These are phyloP conservation scores for Allacma fusca DNA, from an alignment of 2,888 invertebrate species.

Conservation along the genomic window DNA sequence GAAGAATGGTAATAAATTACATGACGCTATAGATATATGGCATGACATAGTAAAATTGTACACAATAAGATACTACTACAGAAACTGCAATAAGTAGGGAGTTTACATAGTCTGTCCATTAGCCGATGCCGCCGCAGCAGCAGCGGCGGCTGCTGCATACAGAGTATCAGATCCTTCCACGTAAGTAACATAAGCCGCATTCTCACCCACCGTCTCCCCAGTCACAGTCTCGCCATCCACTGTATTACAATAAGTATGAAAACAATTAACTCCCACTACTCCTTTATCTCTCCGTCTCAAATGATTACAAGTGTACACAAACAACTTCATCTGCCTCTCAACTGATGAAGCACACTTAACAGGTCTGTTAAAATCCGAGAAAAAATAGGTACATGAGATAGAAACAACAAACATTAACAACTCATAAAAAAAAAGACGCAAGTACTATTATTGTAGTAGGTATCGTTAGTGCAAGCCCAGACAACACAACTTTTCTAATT, in stretches of 20 bases:
- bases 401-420: background rate
- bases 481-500: too few relatives aligned
- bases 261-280: background rate
- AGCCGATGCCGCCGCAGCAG: conserved; percentile 67
- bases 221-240: conserved; percentile 61
- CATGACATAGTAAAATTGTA: too few relatives aligned
- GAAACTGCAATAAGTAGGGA: too few relatives aligned
- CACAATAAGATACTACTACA: too few relatives aligned
- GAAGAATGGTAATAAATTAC: too few relatives aligned
- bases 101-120: conserved; percentile 73
- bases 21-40: too few relatives aligned
- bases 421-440: too few relatives aligned
- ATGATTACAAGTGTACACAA: background rate
- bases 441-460: too few relatives aligned
- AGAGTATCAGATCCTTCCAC: conserved; percentile 72
- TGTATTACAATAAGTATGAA: conserved; percentile 49
- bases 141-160: conserved; percentile 54
- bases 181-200: conserved; percentile 72
- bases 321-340: background rate
- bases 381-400: background rate
- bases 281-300: background rate
- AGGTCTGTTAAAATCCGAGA: background rate
- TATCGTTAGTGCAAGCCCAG: too few relatives aligned
- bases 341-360: background rate
- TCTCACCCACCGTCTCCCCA: conserved; percentile 63